Base-by-base conservation (phyloP, 2,797 vertebrate species). In the Muraenolepis orangiensis region DNA sequence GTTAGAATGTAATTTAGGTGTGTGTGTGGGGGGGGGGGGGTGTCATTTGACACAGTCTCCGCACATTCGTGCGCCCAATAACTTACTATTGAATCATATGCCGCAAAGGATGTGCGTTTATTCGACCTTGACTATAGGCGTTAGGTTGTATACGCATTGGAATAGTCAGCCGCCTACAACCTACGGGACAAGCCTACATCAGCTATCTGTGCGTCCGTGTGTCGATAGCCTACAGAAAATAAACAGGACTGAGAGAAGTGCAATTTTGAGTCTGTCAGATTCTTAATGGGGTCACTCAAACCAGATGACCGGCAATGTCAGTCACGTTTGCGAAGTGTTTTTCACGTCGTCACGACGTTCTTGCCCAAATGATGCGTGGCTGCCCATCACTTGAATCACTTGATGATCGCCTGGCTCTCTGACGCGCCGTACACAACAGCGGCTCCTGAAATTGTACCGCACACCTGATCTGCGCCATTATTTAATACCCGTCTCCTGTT, bases 111-210 rank as follows among this genome's bases (percentile, higher is more conserved):
- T 64, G 8, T 31, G 74, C 66, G 11, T 80, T 7, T 16, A 32
- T 85, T 83, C 91, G 91, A 92, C 91, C 91, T 91, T 92, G 88
- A 87, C 73, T 11, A 79, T 38, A 61, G 77, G 46, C 79, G 80
- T 57, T 78, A 89, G 90, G 89, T 88, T 51, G 76, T 74, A 12
- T 71, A 78, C 51, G 8, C 2, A 13, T 64, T 26, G 23, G 57
- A 11, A 34, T n/a, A n/a, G n/a, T n/a, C n/a, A n/a, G n/a, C n/a
- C n/a, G n/a, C n/a, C 57, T 67, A 2, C 66, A 13, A 67, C 28
- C 28, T 67, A 30, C 16, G 31, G 29, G 30, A 31, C 28, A 20
- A 13, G 64, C 64, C 11, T 1, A 23, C 20, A 10, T 57, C 84
- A 4, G 30, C 30, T 76, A 66, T 72, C 68, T 79, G 73, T 28